Percentiles rank a stretch among this genome's conserved stretches.
Evolutionary conservation across 2,113 vertebrate genomes (phyloP).

Genomic region (Agelaius phoeniceus): DNA sequence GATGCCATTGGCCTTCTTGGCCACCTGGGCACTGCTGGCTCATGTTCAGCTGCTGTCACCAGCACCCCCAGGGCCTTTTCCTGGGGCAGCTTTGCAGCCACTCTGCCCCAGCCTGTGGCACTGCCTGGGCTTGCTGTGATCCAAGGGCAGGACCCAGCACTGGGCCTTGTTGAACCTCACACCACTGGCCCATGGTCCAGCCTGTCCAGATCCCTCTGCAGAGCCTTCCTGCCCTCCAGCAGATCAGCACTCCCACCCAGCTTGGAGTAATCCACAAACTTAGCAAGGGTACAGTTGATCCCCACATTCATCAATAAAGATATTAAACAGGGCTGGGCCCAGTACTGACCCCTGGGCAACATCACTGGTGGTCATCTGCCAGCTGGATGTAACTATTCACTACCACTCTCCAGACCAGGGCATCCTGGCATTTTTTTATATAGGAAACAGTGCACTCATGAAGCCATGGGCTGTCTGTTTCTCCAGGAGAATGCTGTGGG

Average conservation of each 20-base stretch:
- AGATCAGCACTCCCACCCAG: accelerated
- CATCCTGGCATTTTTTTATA: not conserved
- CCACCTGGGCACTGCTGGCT: not conserved
- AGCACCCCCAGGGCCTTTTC: not conserved
- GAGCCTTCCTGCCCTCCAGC: not conserved
- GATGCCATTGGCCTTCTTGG: not conserved
- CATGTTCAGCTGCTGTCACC: not conserved
- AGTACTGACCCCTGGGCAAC: too few species aligned
- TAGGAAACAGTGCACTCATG: accelerated
- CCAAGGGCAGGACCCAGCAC: not conserved
- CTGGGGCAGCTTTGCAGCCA: not conserved
- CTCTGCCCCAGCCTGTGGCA: not conserved
- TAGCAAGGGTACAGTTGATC: accelerated
- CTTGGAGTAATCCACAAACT: accelerated
- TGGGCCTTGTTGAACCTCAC: not conserved
- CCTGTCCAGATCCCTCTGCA: not conserved
- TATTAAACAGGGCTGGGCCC: not conserved
- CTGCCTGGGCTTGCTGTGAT: not conserved
- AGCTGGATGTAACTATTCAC: not conserved
- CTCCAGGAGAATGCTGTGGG: not conserved
- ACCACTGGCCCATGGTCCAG: not conserved
- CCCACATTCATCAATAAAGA: not conserved
- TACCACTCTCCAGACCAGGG: not conserved
- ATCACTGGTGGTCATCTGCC: accelerated
- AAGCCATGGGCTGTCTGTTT: not conserved